Conservation (phyloP, 2,888 invertebrate genomes). For the Mesoligia furuncula region DNA sequence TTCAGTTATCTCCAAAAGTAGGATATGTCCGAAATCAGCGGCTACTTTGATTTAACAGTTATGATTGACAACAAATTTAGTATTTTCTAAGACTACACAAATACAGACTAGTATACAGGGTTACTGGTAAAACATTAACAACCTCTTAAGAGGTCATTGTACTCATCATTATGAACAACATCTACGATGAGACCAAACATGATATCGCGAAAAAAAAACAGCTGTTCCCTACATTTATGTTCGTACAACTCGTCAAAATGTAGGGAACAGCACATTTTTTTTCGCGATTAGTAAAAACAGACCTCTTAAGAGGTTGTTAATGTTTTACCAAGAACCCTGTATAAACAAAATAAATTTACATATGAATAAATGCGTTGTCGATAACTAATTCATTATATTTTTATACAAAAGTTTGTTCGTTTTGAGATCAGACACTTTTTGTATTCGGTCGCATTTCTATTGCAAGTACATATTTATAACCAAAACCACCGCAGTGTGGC, state of each 20-base stretch:
- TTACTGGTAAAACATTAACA: too few relatives aligned
- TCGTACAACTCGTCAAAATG: too few relatives aligned
- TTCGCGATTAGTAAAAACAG: too few relatives aligned
- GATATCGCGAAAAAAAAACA: too few relatives aligned
- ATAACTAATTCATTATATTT: constrained; percentile 46
- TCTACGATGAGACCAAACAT: too few relatives aligned
- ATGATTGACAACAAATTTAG: background rate
- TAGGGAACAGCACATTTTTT: too few relatives aligned
- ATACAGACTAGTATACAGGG: constrained; percentile 41
- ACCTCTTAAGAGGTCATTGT: too few relatives aligned
- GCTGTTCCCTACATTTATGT: too few relatives aligned
- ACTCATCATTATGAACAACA: too few relatives aligned
- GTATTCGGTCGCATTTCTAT: constrained; percentile 47
- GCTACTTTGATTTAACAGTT: background rate
- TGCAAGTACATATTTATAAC: constrained; percentile 7
- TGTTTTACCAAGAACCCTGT: too few relatives aligned
- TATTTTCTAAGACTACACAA: constrained; percentile 34
- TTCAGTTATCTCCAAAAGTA: background rate
- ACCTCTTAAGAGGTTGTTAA: too few relatives aligned
- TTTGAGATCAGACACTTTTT: constrained; percentile 78
- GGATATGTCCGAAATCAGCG: background rate
- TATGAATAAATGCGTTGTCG: constrained; percentile 53
- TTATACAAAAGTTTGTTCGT: constrained; percentile 74
- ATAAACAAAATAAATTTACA: constrained; percentile 32
- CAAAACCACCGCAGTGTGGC: background rate